Base-by-base conservation (phyloP, 1,140 invertebrate species). In the Drosophila pandora region DNA sequence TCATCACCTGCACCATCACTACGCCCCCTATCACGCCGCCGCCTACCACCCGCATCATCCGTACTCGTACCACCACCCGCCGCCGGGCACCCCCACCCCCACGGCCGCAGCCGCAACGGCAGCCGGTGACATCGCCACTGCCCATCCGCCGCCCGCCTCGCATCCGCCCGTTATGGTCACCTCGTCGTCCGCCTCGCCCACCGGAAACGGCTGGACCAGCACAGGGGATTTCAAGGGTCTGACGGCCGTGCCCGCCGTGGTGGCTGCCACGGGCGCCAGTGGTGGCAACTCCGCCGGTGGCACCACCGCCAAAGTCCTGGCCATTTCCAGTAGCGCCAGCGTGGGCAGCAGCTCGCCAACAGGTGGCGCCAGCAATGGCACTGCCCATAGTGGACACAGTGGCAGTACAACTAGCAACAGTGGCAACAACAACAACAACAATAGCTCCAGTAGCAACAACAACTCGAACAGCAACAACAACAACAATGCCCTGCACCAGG, bases 401-500 rank as follows among this genome's bases (percentile, higher is more conserved):
- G 81, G 63, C 1, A 64, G 74, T 23, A 62, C 64, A 43, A 79
- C 56, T 10, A 76, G 67, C 21, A 79, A 60, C 23, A 74, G 45
- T 32, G 77, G 30, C 21, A 88, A 47, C 12, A 88, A 39, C 45
- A 83, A 39, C 45, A 83, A 61, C 17, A 63, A 37, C 13, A 68
- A 23, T 21, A 55, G 5, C 45, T 71, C 28, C 32, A 61, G 34
- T 25, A 70, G 48, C 34, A 83, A 67, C 30, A 73, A 34, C 21
- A 75, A 53, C 43, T 71, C 34, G 17, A 77, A 41, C 5, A 78
- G 50, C 12, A 87, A 55, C 52, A 89, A 76, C 17, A 88, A 76
- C 30, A 90, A 90, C 39, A 90, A 90, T 69, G 77, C 68, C 7
- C 61, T 84, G 13, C 93, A 93, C 91, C 92, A 94, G 90, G 94